Evolutionary conservation across 2,113 vertebrate species (phyloP).

Genomic region (Lanius collurio): DNA sequence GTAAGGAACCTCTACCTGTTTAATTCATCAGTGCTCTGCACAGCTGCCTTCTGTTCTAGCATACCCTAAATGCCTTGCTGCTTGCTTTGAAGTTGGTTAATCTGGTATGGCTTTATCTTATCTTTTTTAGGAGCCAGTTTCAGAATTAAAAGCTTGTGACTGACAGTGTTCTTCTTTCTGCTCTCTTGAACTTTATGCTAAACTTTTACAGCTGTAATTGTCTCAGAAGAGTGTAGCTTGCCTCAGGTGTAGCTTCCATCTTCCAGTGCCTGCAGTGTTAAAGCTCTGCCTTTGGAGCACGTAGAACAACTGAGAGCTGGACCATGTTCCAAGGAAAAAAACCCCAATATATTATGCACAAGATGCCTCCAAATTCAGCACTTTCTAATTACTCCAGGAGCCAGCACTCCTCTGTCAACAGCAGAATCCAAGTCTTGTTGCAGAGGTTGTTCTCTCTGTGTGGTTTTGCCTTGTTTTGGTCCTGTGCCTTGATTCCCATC

Average conservation of each 20-base stretch:
- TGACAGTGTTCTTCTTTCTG: not conserved
- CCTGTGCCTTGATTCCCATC: not conserved
- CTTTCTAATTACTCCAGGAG: not conserved
- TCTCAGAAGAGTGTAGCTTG: not conserved
- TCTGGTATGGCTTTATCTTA: constrained; percentile 26
- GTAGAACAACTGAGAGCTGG: not conserved
- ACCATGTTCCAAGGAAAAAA: not conserved
- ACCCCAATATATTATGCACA: not conserved
- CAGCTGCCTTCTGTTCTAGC: not conserved
- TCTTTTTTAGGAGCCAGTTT: not conserved
- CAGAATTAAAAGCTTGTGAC: not conserved
- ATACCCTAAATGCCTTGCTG: not conserved
- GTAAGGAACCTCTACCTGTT: not conserved
- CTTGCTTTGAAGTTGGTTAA: constrained; percentile 25
- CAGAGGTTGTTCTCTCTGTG: not conserved
- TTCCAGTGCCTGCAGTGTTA: not conserved
- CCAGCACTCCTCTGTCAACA: not conserved
- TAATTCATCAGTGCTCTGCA: not conserved
- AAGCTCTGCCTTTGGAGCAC: not conserved
- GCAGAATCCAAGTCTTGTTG: not conserved
- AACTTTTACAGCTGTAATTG: not conserved
- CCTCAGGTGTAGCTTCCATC: not conserved
- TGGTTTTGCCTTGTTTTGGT: not conserved
- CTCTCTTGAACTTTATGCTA: constrained; percentile 9
- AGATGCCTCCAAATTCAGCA: not conserved